A percentile compares a stretch with the other conserved stretches of the same genome.
Conservation (phyloP, 1,140 invertebrate species). For the Rhopalosiphum padi region DNA sequence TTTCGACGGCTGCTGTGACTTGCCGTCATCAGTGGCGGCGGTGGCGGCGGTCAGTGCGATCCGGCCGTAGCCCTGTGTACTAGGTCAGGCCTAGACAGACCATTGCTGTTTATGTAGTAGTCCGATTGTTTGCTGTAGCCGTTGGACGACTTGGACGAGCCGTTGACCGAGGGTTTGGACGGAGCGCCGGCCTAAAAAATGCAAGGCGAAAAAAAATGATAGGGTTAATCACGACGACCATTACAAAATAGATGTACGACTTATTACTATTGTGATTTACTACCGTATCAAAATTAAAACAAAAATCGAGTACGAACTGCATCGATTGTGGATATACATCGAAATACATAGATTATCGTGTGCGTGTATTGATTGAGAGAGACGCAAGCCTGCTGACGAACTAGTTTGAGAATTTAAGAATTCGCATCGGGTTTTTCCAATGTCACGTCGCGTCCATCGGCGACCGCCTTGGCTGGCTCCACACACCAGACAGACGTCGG, state of each 20-base stretch:
- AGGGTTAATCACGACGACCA: background rate
- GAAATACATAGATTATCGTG: background rate
- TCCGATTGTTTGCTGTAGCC: conserved; percentile 60
- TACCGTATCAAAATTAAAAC: background rate
- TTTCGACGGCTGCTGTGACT: background rate
- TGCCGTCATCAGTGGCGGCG: too few species aligned
- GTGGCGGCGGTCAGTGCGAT: conserved; percentile 24
- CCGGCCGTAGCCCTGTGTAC: conserved; percentile 59
- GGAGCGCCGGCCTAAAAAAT: background rate
- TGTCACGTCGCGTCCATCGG: conserved; percentile 13
- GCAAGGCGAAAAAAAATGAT: background rate
- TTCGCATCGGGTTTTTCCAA: conserved; percentile 35
- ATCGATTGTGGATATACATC: background rate
- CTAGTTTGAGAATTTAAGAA: conserved; percentile 21
- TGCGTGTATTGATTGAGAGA: background rate
- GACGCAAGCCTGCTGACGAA: background rate
- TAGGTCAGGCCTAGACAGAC: conserved; percentile 59
- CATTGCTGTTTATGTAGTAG: conserved; percentile 60
- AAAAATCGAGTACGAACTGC: background rate
- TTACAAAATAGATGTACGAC: background rate
- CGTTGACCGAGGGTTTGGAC: conserved; percentile 42
- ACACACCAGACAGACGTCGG: background rate
- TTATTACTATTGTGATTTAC: background rate
- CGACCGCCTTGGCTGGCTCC: background rate
- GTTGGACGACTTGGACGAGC: conserved; percentile 57